Evolutionary conservation across 2,797 vertebrate species (phyloP).

Genomic region (Cyprinodon diabolis): DNA sequence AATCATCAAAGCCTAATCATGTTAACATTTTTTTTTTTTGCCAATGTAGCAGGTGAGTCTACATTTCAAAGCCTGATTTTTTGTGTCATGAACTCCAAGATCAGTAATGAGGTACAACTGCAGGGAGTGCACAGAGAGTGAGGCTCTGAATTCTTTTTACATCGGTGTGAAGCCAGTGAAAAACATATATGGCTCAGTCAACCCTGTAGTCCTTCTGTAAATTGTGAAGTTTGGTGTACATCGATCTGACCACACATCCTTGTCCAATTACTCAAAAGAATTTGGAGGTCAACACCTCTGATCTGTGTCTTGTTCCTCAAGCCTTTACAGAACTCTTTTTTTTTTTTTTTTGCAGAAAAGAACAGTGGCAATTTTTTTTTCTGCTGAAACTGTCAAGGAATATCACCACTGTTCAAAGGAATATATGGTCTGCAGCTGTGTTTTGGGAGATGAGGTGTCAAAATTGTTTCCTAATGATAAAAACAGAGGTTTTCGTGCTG

Average conservation of each 20-base stretch:
- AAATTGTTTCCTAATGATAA: neutral
- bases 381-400: neutral
- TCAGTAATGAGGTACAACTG: slow-evolving; percentile 13
- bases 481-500: neutral
- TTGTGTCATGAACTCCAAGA: slow-evolving; percentile 7
- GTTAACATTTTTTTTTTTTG: slow-evolving; percentile 48
- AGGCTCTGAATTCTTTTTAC: neutral
- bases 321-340: neutral
- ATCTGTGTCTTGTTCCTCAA: neutral
- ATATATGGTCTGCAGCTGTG: neutral
- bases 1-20: slow-evolving; percentile 57
- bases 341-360: neutral
- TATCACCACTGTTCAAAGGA: neutral
- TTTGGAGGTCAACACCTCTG: slow-evolving; percentile 1
- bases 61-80: slow-evolving; percentile 26
- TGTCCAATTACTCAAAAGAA: neutral
- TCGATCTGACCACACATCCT: slow-evolving; percentile 8
- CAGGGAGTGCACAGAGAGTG: neutral
- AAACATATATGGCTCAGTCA: slow-evolving; percentile 7
- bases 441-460: slow-evolving; percentile 3
- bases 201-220: slow-evolving; percentile 2
- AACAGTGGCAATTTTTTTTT: neutral
- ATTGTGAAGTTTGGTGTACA: neutral
- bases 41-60: slow-evolving; percentile 19
- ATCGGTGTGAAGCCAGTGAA: neutral